phyloP scores from a whole-genome alignment of 2,888 invertebrate species.

The Agrotis ipsilon region DNA sequence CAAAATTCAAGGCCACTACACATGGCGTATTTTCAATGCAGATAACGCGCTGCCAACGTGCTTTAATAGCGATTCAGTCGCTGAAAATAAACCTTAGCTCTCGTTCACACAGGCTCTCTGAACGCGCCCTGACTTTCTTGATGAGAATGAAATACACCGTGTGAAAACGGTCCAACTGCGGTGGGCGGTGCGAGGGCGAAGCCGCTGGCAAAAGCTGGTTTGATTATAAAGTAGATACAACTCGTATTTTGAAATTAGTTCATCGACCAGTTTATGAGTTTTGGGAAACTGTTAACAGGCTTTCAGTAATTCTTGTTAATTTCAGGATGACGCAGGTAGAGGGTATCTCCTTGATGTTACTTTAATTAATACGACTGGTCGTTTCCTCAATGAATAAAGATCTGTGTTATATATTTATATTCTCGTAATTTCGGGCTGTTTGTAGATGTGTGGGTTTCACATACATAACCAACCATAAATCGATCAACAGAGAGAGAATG shows the following conservation, averaged over 20 bases:
- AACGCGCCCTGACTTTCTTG: too few relatives aligned
- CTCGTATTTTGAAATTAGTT: background rate
- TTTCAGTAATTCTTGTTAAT: slow-evolving; percentile 30
- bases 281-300: background rate
- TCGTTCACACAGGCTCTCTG: too few relatives aligned
- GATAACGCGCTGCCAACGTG: too few relatives aligned
- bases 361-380: slow-evolving; percentile 23
- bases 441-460: background rate
- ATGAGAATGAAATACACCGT: too few relatives aligned
- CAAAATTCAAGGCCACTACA: too few relatives aligned
- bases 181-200: too few relatives aligned
- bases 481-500: background rate
- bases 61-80: too few relatives aligned
- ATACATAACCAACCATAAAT: background rate
- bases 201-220: too few relatives aligned
- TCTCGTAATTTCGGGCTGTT: background rate
- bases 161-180: too few relatives aligned
- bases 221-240: too few relatives aligned
- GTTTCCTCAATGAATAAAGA: background rate
- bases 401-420: background rate
- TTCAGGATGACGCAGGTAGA: background rate
- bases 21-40: too few relatives aligned
- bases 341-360: slow-evolving; percentile 23
- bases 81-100: too few relatives aligned
- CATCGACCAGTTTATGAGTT: background rate